Conservation (phyloP, 2,888 invertebrate species). For the Noctua fimbriata region DNA sequence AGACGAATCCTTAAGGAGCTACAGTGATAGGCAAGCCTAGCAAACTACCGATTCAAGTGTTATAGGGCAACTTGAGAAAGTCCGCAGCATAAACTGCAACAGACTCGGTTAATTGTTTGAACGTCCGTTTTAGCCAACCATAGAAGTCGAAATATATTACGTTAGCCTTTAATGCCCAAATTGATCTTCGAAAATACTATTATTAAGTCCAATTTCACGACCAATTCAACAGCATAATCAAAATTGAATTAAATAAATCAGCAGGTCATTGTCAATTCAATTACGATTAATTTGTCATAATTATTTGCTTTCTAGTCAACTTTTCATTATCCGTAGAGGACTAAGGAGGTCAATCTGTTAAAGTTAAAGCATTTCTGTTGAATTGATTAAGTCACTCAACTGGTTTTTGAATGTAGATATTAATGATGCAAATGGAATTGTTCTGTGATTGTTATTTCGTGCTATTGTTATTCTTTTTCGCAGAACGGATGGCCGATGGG, state of each 20-base stretch:
- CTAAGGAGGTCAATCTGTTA: constrained; percentile 38
- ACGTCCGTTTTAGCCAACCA: no score
- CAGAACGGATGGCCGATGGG: no score
- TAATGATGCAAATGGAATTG: constrained; percentile 9
- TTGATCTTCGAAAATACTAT: not conserved
- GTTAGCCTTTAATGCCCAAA: no score
- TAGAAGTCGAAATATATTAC: no score
- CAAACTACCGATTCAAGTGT: no score
- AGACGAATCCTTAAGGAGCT: no score
- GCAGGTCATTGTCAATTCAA: constrained; percentile 62
- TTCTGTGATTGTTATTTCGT: not conserved
- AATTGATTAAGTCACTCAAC: constrained; percentile 28
- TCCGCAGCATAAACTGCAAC: no score
- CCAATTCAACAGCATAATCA: constrained; percentile 25
- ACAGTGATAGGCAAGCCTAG: no score
- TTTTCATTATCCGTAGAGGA: constrained; percentile 34
- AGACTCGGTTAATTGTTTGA: no score
- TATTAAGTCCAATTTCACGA: constrained; percentile 43
- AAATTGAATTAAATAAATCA: constrained; percentile 28
- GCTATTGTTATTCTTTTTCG: not conserved
- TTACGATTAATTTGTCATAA: constrained; percentile 58
- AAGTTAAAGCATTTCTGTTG: constrained; percentile 16
- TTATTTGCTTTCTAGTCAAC: constrained; percentile 60
- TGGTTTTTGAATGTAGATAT: not conserved
- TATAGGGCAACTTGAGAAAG: no score